phyloP scores from a whole-genome alignment of 2,113 vertebrate genomes.

The Etia nguti region DNA sequence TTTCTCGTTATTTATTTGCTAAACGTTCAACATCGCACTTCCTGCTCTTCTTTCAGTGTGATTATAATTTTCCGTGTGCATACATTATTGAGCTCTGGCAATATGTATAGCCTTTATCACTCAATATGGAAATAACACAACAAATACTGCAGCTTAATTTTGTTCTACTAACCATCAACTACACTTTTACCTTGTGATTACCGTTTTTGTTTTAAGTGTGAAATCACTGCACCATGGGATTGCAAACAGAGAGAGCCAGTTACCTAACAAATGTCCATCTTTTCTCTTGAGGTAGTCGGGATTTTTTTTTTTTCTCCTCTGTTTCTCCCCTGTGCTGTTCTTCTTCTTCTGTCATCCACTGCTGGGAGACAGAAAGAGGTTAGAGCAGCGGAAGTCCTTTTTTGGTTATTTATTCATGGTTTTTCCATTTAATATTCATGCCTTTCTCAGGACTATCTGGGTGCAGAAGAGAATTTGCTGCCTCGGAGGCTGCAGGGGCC shows the following conservation, averaged over 20 bases:
- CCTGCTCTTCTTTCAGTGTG: background rate
- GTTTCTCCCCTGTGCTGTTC: slow-evolving; percentile 33
- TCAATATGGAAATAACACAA: slow-evolving; percentile 30
- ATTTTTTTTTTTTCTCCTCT: background rate
- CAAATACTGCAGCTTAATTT: slow-evolving; percentile 33
- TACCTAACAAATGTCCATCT: slow-evolving; percentile 59
- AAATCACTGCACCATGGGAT: slow-evolving; percentile 41
- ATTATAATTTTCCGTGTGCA: slow-evolving; percentile 47
- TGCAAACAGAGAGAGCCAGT: slow-evolving; percentile 55
- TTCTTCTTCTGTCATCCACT: slow-evolving; percentile 44
- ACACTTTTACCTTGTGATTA: slow-evolving; percentile 51
- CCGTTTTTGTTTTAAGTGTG: slow-evolving; percentile 51
- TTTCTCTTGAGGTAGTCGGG: slow-evolving; percentile 36
- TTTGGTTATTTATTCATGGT: slow-evolving; percentile 76
- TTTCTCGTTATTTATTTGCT: slow-evolving; percentile 43
- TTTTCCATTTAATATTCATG: slow-evolving; percentile 77
- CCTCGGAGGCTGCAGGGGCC: slow-evolving; percentile 56
- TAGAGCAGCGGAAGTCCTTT: slow-evolving; percentile 53
- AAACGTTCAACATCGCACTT: slow-evolving; percentile 18
- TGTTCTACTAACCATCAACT: slow-evolving; percentile 33
- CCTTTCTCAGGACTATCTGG: slow-evolving; percentile 73
- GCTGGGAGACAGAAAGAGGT: slow-evolving; percentile 56
- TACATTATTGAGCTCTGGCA: slow-evolving; percentile 40
- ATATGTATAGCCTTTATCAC: slow-evolving; percentile 35
- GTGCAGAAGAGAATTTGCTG: slow-evolving; percentile 67